These are phyloP conservation scores for Stegodyphus dumicola DNA, from an alignment of 1,140 invertebrate species.

Conservation along the genomic window DNA sequence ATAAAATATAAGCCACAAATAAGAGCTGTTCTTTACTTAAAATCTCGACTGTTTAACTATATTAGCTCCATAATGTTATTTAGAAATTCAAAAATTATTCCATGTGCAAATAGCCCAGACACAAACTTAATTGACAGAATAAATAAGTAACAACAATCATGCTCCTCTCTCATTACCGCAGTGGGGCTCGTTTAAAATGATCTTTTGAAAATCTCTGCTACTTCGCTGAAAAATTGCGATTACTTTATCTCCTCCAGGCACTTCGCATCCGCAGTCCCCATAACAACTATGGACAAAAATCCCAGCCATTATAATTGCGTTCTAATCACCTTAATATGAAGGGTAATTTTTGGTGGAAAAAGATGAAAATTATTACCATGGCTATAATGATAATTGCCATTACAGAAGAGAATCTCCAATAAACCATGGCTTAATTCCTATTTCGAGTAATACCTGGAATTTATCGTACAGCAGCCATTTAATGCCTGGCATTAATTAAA, in stretches of 20 bases:
- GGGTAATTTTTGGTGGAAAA: constrained; percentile 1
- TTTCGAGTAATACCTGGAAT: constrained; percentile 11
- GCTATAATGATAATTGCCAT: constrained; percentile 29
- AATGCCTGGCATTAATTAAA: constrained; percentile 23
- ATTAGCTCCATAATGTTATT: no score
- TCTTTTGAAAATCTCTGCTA: not conserved
- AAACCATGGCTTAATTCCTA: constrained; percentile 19
- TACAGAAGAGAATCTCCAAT: not conserved
- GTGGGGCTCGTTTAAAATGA: constrained; percentile 2
- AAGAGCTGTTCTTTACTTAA: no score
- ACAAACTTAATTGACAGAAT: no score
- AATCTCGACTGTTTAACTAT: no score
- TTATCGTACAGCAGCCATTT: constrained; percentile 26
- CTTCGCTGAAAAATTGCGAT: not conserved
- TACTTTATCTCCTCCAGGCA: not conserved
- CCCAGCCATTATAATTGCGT: not conserved
- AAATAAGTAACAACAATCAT: not conserved
- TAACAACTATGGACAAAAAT: not conserved
- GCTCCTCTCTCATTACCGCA: not conserved
- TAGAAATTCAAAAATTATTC: no score
- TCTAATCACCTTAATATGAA: constrained; percentile 23
- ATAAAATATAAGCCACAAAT: no score
- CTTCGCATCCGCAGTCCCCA: not conserved
- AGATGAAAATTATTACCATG: not conserved
- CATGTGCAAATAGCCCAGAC: no score